Percentiles rank a stretch among this genome's conserved stretches.
Conservation (phyloP, 2,113 vertebrate species). For the Tympanuchus pallidicinctus region DNA sequence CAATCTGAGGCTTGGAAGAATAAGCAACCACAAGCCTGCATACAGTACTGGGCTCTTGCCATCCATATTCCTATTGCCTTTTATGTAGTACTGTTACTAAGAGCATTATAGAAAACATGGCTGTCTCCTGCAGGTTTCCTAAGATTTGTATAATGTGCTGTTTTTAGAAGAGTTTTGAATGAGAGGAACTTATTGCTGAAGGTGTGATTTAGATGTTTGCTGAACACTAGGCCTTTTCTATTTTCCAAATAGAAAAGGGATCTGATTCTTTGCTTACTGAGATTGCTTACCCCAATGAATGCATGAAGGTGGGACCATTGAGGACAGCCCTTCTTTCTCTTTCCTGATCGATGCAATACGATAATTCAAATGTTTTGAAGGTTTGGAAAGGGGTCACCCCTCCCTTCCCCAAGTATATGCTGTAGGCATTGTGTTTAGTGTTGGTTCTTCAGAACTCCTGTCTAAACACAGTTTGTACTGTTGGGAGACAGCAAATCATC, state of each 20-base stretch:
- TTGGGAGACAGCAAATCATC: neutral
- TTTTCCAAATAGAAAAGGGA: neutral
- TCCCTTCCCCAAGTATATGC: rapidly evolving
- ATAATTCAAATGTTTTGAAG: neutral
- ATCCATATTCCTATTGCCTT: neutral
- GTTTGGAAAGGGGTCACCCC: neutral
- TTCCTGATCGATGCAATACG: neutral
- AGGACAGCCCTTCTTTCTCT: rapidly evolving
- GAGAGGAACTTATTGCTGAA: rapidly evolving
- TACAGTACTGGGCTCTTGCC: neutral
- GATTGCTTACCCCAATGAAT: neutral
- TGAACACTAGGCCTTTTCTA: rapidly evolving
- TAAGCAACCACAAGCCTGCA: rapidly evolving
- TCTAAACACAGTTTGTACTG: neutral
- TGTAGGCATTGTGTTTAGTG: neutral
- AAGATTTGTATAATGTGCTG: rapidly evolving
- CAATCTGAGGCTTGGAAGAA: neutral
- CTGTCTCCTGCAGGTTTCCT: neutral
- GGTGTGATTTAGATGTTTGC: neutral
- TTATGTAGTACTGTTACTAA: neutral
- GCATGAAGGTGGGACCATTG: no score
- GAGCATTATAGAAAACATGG: neutral
- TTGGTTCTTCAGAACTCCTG: neutral
- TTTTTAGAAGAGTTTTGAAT: neutral
- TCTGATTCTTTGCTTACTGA: neutral